Percentiles rank a stretch among this genome's conserved stretches.
Evolutionary conservation across 2,797 vertebrate species (phyloP).

Genomic region (Vultur gryphus): DNA sequence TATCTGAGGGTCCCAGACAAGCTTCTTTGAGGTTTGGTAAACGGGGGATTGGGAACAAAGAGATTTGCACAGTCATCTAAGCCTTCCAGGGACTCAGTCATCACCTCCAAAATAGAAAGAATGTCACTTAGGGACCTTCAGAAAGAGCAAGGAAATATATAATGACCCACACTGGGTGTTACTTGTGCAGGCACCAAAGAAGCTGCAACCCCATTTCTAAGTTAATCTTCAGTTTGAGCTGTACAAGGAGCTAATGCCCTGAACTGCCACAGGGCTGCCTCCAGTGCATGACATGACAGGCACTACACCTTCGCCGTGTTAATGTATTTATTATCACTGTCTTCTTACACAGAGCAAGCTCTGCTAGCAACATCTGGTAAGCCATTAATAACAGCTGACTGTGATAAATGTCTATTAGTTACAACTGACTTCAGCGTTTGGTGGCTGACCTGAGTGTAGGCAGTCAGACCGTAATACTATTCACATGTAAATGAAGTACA

Average conservation of each 20-base stretch:
- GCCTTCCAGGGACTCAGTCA: not conserved
- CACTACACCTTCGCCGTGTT: not conserved
- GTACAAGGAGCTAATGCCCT: not conserved
- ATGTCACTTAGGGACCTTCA: not conserved
- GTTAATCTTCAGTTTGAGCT: not conserved
- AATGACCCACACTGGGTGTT: accelerated
- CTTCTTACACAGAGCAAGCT: not conserved
- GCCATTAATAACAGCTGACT: not conserved
- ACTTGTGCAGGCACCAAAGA: not conserved
- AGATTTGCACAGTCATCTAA: not conserved
- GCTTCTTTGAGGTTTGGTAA: too few relatives aligned
- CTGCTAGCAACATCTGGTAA: constrained; percentile 5
- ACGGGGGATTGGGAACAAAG: not conserved
- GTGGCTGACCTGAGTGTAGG: not conserved
- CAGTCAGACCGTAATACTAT: not conserved
- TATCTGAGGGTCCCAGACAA: not conserved
- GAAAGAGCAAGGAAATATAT: not conserved
- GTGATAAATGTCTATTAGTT: not conserved
- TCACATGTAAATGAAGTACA: constrained; percentile 9
- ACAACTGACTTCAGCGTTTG: not conserved
- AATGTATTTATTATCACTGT: not conserved
- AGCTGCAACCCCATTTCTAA: not conserved
- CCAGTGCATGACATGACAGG: not conserved
- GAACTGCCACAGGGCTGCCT: not conserved
- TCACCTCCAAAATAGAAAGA: not conserved